A percentile compares a stretch with the other conserved stretches of the same genome.
Evolutionary conservation across 2,888 invertebrate species (phyloP).

Genomic region (Amiota mariae): DNA sequence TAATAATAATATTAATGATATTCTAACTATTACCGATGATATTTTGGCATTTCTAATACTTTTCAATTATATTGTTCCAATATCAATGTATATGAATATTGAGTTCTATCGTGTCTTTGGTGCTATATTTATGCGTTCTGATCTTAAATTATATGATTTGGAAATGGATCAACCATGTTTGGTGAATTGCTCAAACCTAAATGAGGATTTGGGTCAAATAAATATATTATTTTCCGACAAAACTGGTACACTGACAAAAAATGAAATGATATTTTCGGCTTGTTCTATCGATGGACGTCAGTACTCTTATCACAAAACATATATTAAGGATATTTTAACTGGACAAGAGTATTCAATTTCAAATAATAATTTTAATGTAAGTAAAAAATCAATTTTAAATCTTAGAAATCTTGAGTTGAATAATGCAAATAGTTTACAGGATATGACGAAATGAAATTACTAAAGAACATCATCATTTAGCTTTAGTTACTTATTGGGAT

Average conservation of each 20-base stretch:
- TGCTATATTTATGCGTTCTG: slow-evolving; percentile 85
- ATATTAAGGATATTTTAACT: slow-evolving; percentile 52
- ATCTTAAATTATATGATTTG: slow-evolving; percentile 79
- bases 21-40: slow-evolving; percentile 75
- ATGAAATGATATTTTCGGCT: slow-evolving; percentile 86
- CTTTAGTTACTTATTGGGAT: too few species aligned
- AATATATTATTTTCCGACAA: slow-evolving; percentile 89
- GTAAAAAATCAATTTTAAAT: too few species aligned
- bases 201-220: slow-evolving; percentile 89
- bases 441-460: too few species aligned
- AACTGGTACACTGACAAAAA: slow-evolving; percentile 89
- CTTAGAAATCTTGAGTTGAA: background rate
- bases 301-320: slow-evolving; percentile 72
- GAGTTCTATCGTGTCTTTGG: slow-evolving; percentile 81
- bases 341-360: slow-evolving; percentile 53
- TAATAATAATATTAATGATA: slow-evolving; percentile 54
- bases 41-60: slow-evolving; percentile 83
- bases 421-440: too few species aligned
- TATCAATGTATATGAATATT: slow-evolving; percentile 89
- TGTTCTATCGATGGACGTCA: slow-evolving; percentile 80
- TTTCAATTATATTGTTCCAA: slow-evolving; percentile 89
- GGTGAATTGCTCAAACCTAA: slow-evolving; percentile 88
- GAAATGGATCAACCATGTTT: slow-evolving; percentile 79
- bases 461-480: background rate
- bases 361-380: slow-evolving; percentile 63